A percentile compares a stretch with the other conserved stretches of the same genome.
These are phyloP conservation scores for Cyclargus thomasi DNA, from an alignment of 1,140 invertebrate genomes.

Conservation along the genomic window DNA sequence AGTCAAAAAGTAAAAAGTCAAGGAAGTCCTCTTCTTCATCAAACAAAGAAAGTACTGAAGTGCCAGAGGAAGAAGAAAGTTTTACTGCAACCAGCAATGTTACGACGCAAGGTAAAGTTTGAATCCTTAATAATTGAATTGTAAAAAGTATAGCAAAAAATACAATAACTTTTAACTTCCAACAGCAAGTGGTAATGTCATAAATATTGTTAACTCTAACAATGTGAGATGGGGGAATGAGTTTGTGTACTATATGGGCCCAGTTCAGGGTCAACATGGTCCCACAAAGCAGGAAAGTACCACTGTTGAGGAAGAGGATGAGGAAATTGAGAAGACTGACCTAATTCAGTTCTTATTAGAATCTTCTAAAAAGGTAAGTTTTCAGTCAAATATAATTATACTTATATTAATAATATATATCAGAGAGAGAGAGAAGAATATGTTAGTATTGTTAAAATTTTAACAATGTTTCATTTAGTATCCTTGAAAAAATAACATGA, in stretches of 20 bases:
- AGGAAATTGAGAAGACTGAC: slow-evolving; percentile 53
- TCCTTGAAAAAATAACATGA: too few species aligned
- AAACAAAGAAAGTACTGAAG: slow-evolving; percentile 30
- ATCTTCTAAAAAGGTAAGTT: slow-evolving; percentile 44
- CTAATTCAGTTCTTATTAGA: slow-evolving; percentile 54
- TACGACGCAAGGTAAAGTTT: slow-evolving; percentile 50
- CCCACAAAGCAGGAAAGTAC: slow-evolving; percentile 22
- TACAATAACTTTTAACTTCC: slow-evolving; percentile 17
- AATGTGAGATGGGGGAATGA: slow-evolving; percentile 59
- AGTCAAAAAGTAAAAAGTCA: slow-evolving; percentile 39
- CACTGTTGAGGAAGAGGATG: slow-evolving; percentile 34
- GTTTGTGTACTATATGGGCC: slow-evolving; percentile 56
- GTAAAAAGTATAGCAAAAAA: too few species aligned
- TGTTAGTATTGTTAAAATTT: background rate
- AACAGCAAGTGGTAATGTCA: slow-evolving; percentile 63
- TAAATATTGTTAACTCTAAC: slow-evolving; percentile 63
- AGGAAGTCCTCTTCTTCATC: slow-evolving; percentile 34
- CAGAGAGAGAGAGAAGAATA: background rate
- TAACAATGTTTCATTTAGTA: too few species aligned
- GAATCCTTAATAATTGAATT: background rate
- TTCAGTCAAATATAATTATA: too few species aligned
- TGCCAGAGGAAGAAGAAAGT: slow-evolving; percentile 35
- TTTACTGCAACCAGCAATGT: slow-evolving; percentile 38
- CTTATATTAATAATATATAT: too few species aligned
- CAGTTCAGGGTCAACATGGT: slow-evolving; percentile 30